Percentiles rank a stretch among this genome's conserved stretches.
phyloP scores from a whole-genome alignment of 2,888 invertebrate species.

The Pristionchus exspectatus region DNA sequence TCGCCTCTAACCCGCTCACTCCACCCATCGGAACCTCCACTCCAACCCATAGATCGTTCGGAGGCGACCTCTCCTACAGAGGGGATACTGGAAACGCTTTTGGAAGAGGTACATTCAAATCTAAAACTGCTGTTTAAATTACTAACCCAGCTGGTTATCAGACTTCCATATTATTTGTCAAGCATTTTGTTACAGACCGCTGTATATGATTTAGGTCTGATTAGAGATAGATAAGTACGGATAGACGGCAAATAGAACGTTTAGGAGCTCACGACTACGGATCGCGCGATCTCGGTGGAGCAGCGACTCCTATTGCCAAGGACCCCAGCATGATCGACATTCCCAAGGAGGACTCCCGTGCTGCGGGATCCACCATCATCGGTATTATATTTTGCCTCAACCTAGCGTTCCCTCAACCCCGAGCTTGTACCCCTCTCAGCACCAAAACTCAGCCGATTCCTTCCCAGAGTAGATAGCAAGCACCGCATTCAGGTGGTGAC shows the following conservation, averaged over 20 bases:
- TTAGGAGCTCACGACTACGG: constrained; percentile 48
- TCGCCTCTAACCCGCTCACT: constrained; percentile 78
- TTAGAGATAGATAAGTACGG: background rate
- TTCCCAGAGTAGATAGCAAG: constrained; percentile 15
- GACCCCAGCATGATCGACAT: constrained; percentile 41
- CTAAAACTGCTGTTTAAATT: too few relatives aligned
- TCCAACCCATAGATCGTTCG: constrained; percentile 67
- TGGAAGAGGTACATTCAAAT: constrained; percentile 6
- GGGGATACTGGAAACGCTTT: constrained; percentile 46
- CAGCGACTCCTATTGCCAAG: constrained; percentile 18
- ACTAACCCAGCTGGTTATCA: too few relatives aligned
- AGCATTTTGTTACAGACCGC: background rate
- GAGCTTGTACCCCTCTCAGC: background rate
- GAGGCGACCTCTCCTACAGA: constrained; percentile 58
- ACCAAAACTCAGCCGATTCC: background rate
- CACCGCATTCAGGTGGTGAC: constrained; percentile 4
- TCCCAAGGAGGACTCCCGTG: constrained; percentile 3
- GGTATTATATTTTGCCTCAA: background rate
- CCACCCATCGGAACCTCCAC: constrained; percentile 78
- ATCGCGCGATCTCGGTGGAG: constrained; percentile 54
- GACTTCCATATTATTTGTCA: background rate
- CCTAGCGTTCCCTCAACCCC: background rate
- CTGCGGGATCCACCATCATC: constrained; percentile 1
- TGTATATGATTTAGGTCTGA: too few relatives aligned
- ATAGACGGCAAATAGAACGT: background rate